Conservation (phyloP, 2,888 invertebrate species). For the Xestia xanthographa region DNA sequence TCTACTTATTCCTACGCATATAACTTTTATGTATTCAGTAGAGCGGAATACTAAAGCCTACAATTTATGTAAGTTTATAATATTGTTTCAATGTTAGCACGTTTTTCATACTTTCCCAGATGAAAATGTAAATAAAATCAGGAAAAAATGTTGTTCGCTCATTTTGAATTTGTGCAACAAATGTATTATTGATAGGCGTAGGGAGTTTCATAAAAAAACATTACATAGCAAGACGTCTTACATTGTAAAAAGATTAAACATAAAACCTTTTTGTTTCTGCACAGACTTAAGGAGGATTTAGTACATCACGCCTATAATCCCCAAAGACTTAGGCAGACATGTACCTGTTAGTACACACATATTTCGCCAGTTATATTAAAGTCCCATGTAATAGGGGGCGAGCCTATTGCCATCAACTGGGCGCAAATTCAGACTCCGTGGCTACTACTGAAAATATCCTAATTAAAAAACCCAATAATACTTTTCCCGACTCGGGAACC, state of each 20-base stretch:
- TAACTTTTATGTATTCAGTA: constrained; percentile 36
- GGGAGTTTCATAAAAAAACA: constrained; percentile 24
- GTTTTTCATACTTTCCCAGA: constrained; percentile 43
- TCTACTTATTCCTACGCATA: neutral
- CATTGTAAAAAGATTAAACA: constrained; percentile 32
- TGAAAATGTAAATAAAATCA: constrained; percentile 45
- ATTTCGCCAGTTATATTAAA: neutral
- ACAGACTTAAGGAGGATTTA: too few relatives aligned
- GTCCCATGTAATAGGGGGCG: neutral
- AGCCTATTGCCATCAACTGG: neutral
- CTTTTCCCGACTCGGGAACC: neutral
- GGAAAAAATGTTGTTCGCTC: constrained; percentile 44
- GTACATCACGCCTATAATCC: too few relatives aligned
- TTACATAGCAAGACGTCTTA: constrained; percentile 20
- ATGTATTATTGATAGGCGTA: constrained; percentile 59
- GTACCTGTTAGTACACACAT: neutral
- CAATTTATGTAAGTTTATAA: constrained; percentile 36
- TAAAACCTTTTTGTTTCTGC: too few relatives aligned
- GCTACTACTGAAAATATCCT: neutral
- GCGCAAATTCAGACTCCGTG: neutral
- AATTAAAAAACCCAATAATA: neutral
- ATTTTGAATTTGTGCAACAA: constrained; percentile 40
- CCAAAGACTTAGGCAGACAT: neutral
- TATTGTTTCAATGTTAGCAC: constrained; percentile 49
- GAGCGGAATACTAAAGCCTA: constrained; percentile 12